Evolutionary conservation across 2,113 vertebrate species (phyloP).

Genomic region (Lates calcarifer): DNA sequence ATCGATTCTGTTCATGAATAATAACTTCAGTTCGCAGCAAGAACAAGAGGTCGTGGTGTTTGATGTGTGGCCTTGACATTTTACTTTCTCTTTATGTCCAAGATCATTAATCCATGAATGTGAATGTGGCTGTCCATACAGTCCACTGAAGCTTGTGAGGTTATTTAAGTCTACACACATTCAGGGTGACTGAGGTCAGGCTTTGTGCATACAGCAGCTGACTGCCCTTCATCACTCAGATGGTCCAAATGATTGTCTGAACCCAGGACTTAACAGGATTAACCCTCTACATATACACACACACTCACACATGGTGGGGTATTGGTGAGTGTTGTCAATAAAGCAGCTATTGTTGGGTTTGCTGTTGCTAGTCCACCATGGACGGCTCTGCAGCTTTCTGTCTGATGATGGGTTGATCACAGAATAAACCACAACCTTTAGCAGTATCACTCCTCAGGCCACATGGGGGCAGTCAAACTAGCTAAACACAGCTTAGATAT

Average conservation of each 20-base stretch:
- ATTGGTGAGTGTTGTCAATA: not conserved
- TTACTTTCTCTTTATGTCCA: not conserved
- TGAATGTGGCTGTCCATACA: not conserved
- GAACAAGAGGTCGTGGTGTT: not conserved
- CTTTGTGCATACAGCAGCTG: slow-evolving; percentile 52
- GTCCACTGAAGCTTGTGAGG: not conserved
- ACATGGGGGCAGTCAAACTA: not conserved
- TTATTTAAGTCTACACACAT: slow-evolving; percentile 35
- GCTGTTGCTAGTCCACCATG: not conserved
- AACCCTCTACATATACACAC: slow-evolving; percentile 10
- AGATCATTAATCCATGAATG: not conserved
- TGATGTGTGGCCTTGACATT: not conserved
- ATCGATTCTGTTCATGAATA: slow-evolving; percentile 14
- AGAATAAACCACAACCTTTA: not conserved
- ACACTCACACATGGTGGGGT: not conserved
- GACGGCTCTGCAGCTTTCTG: not conserved
- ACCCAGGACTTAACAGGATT: slow-evolving; percentile 47
- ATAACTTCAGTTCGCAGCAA: not conserved
- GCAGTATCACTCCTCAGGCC: not conserved
- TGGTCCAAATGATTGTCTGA: slow-evolving; percentile 36
- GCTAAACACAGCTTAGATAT: not conserved
- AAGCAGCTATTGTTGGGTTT: slow-evolving; percentile 4
- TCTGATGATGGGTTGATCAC: not conserved
- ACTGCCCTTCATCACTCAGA: slow-evolving; percentile 60
- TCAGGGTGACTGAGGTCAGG: slow-evolving; percentile 38